Base-by-base conservation (phyloP, 2,888 invertebrate genomes). In the Empis stercorea region DNA sequence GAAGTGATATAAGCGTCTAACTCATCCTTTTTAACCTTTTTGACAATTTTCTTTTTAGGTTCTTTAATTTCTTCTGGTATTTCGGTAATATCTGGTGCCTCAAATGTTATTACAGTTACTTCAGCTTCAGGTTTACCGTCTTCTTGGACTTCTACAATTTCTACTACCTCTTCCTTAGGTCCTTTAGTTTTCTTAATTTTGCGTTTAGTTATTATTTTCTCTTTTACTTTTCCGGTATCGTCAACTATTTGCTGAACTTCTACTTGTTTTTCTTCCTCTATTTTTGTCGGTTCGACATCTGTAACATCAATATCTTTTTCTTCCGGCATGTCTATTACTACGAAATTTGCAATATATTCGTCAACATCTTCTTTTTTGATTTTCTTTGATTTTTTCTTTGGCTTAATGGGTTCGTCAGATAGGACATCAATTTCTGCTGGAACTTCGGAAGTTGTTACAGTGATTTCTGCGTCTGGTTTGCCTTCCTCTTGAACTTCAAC, bases 161-260 rank as follows among this genome's bases (percentile, higher is more conserved):
- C 64, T 10, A 66, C 64, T 0, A 65, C 49, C 53, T 70, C 70
- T 56, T 72, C 66, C 50, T 72, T 69, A 51, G 61, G 61, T 11
- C 68, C 65, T 50, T 64, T 61, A 36, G 62, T 64, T 52, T 70
- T 72, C 48, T 68, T 71, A 16, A 71, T 59, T 51, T 62, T 60
- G 43, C 65, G 59, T 49, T 62, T 66, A 5, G 59, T 60, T 30
- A 53, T 65, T 55, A 55, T 67, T 59, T 55, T 61, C 61, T 52
- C 60, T 53, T 59, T 64, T 55, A 52, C 56, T 41, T 57, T 52
- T 1, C 65, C 66, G 15, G 54, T 41, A 49, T 66, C 58, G 51
- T 65, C 65, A 1, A 63, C 59, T 10, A 39, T 43, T 15, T 51
- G 45, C 37, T 61, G 68, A 1, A 58, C 63, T 51, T 61, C 59